phyloP scores from a whole-genome alignment of 2,888 invertebrate species.

The Ctenicera cuprea region DNA sequence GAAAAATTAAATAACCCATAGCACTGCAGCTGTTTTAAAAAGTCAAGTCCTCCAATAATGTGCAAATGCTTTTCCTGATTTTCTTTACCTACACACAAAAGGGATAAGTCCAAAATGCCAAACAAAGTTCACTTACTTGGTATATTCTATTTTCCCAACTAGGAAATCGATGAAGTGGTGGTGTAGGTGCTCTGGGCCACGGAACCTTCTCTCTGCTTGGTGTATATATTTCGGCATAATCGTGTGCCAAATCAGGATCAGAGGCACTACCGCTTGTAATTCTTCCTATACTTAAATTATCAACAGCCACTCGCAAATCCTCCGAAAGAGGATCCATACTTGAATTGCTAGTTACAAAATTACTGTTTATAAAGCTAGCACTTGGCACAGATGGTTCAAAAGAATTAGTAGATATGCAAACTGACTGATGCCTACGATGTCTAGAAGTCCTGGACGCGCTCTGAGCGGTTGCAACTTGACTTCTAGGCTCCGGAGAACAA shows the following conservation, averaged over 20 bases:
- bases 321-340: slow-evolving; percentile 76
- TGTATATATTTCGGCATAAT: slow-evolving; percentile 96
- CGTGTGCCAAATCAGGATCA: slow-evolving; percentile 84
- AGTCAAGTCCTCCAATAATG: too few species aligned
- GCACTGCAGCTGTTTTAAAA: too few species aligned
- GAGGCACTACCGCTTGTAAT: slow-evolving; percentile 78
- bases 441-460: slow-evolving; percentile 64
- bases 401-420: slow-evolving; percentile 70
- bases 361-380: slow-evolving; percentile 63
- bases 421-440: slow-evolving; percentile 77
- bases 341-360: slow-evolving; percentile 71
- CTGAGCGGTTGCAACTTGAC: slow-evolving; percentile 55
- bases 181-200: slow-evolving; percentile 84
- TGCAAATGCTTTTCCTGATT: not conserved
- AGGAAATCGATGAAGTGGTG: slow-evolving; percentile 89
- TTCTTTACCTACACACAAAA: not conserved
- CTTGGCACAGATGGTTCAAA: slow-evolving; percentile 69
- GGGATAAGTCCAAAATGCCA: not conserved
- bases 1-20: too few species aligned
- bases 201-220: slow-evolving; percentile 83
- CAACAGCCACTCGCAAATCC: slow-evolving; percentile 78
- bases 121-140: slow-evolving; percentile 77
- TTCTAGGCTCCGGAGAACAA: slow-evolving; percentile 70
- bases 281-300: slow-evolving; percentile 76
- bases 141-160: slow-evolving; percentile 97